phyloP scores from a whole-genome alignment of 2,113 vertebrate species.

The Dissostichus mawsoni region DNA sequence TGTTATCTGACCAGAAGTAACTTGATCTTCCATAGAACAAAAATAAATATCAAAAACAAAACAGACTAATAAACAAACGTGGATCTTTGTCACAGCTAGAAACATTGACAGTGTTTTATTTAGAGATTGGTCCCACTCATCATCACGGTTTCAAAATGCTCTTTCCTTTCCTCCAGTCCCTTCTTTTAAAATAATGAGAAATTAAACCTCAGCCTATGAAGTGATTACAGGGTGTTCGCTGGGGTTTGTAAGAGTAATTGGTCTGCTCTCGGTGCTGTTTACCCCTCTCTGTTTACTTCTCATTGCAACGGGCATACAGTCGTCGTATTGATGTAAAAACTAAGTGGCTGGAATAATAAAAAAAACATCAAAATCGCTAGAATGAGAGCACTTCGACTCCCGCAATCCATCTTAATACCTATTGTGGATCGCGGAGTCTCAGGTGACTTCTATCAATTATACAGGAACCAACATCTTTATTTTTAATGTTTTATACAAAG shows the following conservation, averaged over 20 bases:
- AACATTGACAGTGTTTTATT: conserved; percentile 6
- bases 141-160: conserved; percentile 2
- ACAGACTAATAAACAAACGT: neutral
- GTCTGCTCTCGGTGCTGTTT: neutral
- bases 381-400: conserved; percentile 21
- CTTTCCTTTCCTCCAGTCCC: neutral
- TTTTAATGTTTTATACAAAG: conserved; percentile 26
- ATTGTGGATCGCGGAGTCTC: neutral
- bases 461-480: conserved; percentile 9
- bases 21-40: neutral
- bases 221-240: conserved; percentile 24
- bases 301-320: neutral
- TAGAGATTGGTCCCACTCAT: conserved; percentile 4
- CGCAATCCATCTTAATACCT: conserved; percentile 1
- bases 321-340: conserved; percentile 3
- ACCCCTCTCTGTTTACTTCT: neutral
- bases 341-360: neutral
- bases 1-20: neutral
- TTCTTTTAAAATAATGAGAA: conserved; percentile 11
- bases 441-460: conserved; percentile 39
- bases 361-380: neutral
- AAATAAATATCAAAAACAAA: neutral
- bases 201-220: neutral
- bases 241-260: conserved; percentile 7
- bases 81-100: conserved; percentile 33